These are phyloP conservation scores for Drosophila macrospina DNA, from an alignment of 2,888 invertebrate genomes.

Conservation along the genomic window DNA sequence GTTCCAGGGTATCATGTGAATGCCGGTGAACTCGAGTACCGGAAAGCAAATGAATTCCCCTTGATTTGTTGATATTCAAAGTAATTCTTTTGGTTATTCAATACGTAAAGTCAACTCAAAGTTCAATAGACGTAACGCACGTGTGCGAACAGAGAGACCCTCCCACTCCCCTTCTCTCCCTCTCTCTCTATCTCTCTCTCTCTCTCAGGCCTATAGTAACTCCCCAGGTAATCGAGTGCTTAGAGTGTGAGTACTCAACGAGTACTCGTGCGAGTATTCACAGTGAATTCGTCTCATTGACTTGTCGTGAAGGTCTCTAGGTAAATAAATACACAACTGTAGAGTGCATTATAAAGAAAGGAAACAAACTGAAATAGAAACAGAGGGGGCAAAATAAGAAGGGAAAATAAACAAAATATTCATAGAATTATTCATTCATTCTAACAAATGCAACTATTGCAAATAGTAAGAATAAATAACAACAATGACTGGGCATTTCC, in stretches of 20 bases:
- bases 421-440: slow-evolving; percentile 49
- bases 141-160: background rate
- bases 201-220: too few species aligned
- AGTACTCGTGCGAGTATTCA: background rate
- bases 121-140: slow-evolving; percentile 20
- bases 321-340: slow-evolving; percentile 12
- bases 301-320: slow-evolving; percentile 6
- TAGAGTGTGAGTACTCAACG: too few species aligned
- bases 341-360: slow-evolving; percentile 5
- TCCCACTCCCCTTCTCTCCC: background rate
- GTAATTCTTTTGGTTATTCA: background rate
- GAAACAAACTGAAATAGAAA: background rate
- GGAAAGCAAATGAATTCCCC: slow-evolving; percentile 5
- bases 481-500: slow-evolving; percentile 35
- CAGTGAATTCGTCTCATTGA: slow-evolving; percentile 20
- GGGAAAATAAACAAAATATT: too few species aligned
- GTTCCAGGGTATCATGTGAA: background rate
- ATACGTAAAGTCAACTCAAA: slow-evolving; percentile 6
- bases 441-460: slow-evolving; percentile 28
- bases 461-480: slow-evolving; percentile 11
- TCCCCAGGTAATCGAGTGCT: background rate
- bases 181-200: background rate
- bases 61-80: slow-evolving; percentile 14
- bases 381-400: too few species aligned
- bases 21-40: background rate